Evolutionary conservation across 2,113 vertebrate genomes (phyloP).

Genomic region (Sinocyclocheilus grahami): DNA sequence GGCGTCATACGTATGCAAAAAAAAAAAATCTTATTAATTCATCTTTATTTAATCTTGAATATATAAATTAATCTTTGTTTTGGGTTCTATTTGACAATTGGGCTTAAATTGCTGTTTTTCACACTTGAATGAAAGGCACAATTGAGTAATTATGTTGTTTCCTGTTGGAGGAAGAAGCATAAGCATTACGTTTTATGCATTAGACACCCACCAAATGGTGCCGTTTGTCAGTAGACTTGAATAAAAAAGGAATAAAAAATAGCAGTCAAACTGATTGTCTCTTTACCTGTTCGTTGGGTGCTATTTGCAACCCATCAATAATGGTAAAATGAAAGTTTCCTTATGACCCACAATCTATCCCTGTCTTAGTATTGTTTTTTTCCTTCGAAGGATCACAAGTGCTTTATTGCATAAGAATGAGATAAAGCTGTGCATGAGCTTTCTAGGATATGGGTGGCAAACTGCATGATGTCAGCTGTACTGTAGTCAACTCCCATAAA

Average conservation of each 20-base stretch:
- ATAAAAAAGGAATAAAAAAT: not conserved
- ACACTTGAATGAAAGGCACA: not conserved
- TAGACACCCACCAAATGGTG: not conserved
- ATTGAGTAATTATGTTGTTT: not conserved
- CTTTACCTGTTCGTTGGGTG: not conserved
- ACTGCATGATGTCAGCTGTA: not conserved
- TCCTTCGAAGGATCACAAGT: not conserved
- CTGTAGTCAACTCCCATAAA: slow-evolving; percentile 2
- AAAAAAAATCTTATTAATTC: too few species aligned
- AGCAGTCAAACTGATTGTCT: not conserved
- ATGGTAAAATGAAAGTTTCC: not conserved
- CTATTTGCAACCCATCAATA: not conserved
- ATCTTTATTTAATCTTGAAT: not conserved
- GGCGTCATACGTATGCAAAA: too few species aligned
- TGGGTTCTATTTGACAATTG: not conserved
- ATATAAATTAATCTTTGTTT: not conserved
- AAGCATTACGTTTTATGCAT: not conserved
- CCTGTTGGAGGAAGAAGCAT: not conserved
- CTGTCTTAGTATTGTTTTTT: not conserved
- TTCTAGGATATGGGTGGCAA: not conserved
- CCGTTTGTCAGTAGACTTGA: not conserved
- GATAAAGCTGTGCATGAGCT: not conserved
- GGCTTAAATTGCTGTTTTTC: not conserved
- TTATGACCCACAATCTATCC: not conserved
- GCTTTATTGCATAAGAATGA: not conserved